Conservation (phyloP, 2,888 invertebrate genomes). For the Dasysyrphus albostriatus region DNA sequence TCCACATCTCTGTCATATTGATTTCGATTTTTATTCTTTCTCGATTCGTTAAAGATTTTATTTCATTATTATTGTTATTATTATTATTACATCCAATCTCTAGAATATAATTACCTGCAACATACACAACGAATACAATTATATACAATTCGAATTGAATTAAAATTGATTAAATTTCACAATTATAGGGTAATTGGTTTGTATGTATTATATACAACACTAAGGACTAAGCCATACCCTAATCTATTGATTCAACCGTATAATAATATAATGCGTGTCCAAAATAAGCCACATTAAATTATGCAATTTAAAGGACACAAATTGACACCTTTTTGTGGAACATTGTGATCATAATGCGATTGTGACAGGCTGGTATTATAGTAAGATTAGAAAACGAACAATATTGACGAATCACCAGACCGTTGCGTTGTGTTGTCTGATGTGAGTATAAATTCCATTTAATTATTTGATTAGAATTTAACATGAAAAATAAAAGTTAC, state of each 20-base stretch:
- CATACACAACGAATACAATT: too few species aligned
- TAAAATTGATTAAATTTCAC: constrained; percentile 31
- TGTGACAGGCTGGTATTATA: constrained; percentile 1
- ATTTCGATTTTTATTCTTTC: background rate
- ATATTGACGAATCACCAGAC: constrained; percentile 2
- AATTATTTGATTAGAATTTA: background rate
- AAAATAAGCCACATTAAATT: constrained; percentile 9
- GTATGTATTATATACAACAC: background rate
- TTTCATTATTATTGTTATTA: background rate
- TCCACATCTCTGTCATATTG: background rate
- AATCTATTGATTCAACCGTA: constrained; percentile 23
- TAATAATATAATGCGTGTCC: constrained; percentile 11
- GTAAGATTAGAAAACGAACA: constrained; percentile 2
- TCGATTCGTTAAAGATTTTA: background rate
- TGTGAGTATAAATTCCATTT: background rate
- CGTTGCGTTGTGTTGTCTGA: background rate
- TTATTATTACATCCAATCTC: background rate
- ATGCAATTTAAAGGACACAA: constrained; percentile 24
- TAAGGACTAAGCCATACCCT: constrained; percentile 13
- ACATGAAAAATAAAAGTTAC: background rate
- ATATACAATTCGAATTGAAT: constrained; percentile 3
- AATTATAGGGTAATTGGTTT: constrained; percentile 25
- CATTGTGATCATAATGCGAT: background rate
- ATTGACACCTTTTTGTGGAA: constrained; percentile 23
- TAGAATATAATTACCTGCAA: background rate